These are phyloP conservation scores for Parazoanthus darwini DNA, from an alignment of 92 coral and sea anemone species.

Conservation along the genomic window DNA sequence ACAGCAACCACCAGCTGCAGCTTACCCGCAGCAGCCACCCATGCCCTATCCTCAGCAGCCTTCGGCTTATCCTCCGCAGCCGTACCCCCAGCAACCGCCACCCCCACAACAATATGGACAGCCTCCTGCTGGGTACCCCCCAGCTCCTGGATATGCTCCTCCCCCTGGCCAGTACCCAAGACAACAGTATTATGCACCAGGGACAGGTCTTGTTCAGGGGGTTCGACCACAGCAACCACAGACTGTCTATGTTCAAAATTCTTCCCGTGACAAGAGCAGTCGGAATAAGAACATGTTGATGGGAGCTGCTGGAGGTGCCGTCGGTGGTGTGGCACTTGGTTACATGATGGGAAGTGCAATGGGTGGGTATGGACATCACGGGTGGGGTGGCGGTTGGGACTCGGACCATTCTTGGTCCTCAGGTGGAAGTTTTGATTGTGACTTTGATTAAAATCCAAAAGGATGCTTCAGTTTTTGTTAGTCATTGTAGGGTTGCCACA, in stretches of 20 bases:
- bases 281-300: conserved; percentile 66
- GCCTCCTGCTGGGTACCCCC: conserved; percentile 32
- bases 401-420: conserved; percentile 94
- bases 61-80: conserved; percentile 55
- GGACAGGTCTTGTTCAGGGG: conserved; percentile 66
- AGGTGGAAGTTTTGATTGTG: conserved; percentile 95
- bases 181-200: conserved; percentile 64
- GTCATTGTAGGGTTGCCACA: too few species aligned
- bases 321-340: conserved; percentile 96
- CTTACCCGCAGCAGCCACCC: conserved; percentile 57
- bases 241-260: conserved; percentile 81
- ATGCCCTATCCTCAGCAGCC: conserved; percentile 60
- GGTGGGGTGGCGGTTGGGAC: conserved; percentile 76
- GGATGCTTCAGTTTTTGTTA: neutral
- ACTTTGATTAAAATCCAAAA: conserved; percentile 61
- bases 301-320: conserved; percentile 98
- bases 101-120: conserved; percentile 52
- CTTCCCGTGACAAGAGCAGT: conserved; percentile 41
- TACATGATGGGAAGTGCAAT: conserved; percentile 90
- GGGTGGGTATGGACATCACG: conserved; percentile 86
- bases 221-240: conserved; percentile 81
- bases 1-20: conserved; percentile 54
- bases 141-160: conserved; percentile 58
- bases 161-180: conserved; percentile 81
- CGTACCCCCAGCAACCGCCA: conserved; percentile 61